phyloP scores from a whole-genome alignment of 2,797 vertebrate genomes.

The Cossypha caffra region DNA sequence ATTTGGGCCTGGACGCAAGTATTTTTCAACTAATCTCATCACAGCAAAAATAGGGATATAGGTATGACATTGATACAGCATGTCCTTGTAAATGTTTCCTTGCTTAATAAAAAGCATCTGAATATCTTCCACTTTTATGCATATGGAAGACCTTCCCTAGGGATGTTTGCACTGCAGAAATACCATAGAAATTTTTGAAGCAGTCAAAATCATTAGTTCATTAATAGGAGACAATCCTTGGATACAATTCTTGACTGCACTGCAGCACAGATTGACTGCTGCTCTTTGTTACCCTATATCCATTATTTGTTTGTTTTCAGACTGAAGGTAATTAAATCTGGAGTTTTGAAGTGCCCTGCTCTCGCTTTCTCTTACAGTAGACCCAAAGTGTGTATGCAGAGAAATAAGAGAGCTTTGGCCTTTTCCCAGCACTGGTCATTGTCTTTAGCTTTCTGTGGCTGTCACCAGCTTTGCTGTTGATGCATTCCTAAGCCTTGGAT shows the following conservation, averaged over 20 bases:
- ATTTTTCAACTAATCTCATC: not conserved
- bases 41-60: not conserved
- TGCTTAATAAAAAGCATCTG: not conserved
- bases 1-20: not conserved
- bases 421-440: not conserved
- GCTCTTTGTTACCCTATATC: not conserved
- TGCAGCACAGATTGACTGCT: not conserved
- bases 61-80: not conserved
- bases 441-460: not conserved
- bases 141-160: not conserved
- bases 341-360: not conserved
- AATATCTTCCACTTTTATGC: not conserved
- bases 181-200: not conserved
- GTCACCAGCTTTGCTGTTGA: not conserved
- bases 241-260: not conserved
- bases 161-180: not conserved
- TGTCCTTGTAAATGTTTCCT: not conserved
- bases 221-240: not conserved
- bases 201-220: not conserved
- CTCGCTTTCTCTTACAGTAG: not conserved
- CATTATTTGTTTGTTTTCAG: not conserved
- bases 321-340: not conserved
- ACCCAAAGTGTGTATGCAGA: not conserved
- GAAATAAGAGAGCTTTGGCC: not conserved
- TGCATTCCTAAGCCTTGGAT: accelerated